Conservation (phyloP, 1,140 invertebrate species). For the Contarinia nasturtii region DNA sequence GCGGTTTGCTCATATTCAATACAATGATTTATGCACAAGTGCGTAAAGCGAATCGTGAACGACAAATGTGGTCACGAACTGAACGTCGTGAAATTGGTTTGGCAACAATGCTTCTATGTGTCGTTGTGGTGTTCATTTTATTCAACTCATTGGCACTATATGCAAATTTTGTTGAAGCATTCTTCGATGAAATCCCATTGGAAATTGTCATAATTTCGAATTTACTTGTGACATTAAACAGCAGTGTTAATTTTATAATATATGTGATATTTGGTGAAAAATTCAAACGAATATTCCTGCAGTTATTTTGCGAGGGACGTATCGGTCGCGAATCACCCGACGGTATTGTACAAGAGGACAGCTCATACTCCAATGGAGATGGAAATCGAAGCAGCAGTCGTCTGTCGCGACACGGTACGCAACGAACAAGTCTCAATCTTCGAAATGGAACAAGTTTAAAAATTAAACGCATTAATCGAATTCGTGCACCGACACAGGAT, state of each 20-base stretch:
- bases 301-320: constrained; percentile 56
- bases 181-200: constrained; percentile 42
- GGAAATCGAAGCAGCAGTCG: constrained; percentile 37
- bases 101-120: constrained; percentile 83
- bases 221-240: constrained; percentile 89
- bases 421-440: constrained; percentile 22
- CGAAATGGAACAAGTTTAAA: constrained; percentile 13
- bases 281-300: constrained; percentile 76
- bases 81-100: constrained; percentile 74
- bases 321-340: constrained; percentile 45
- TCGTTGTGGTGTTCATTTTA: constrained; percentile 86
- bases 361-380: constrained; percentile 53
- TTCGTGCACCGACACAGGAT: constrained; percentile 30
- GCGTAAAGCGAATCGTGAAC: constrained; percentile 60
- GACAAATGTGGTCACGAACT: constrained; percentile 56
- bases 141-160: constrained; percentile 83
- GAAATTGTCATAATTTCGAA: constrained; percentile 73
- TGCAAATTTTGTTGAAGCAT: constrained; percentile 71
- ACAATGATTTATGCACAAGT: constrained; percentile 74
- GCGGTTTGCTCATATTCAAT: constrained; percentile 69
- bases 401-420: constrained; percentile 39
- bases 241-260: constrained; percentile 91
- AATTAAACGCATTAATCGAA: constrained; percentile 19
- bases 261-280: constrained; percentile 95
- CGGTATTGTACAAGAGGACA: constrained; percentile 55